Conservation (phyloP, 2,797 vertebrate genomes). For the Accipiter badius region DNA sequence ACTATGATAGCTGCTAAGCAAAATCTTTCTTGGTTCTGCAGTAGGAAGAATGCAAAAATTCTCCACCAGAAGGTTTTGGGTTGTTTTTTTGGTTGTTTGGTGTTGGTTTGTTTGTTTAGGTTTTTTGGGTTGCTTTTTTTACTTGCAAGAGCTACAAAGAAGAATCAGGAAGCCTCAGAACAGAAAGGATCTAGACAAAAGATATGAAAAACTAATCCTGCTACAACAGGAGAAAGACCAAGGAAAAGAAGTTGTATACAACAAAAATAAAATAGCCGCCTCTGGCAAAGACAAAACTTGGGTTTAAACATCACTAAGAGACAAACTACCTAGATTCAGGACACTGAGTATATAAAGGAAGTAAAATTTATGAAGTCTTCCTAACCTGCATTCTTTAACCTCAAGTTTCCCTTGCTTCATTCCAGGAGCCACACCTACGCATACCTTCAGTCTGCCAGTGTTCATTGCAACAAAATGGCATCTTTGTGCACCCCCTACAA, state of each 20-base stretch:
- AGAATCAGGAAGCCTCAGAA: not conserved
- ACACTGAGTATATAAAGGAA: not conserved
- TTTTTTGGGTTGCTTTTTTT: not conserved
- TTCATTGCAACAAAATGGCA: not conserved
- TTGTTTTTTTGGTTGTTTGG: not conserved
- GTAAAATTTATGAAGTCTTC: not conserved
- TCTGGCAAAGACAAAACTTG: not conserved
- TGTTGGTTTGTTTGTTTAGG: not conserved
- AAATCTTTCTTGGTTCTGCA: not conserved
- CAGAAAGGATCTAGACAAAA: not conserved
- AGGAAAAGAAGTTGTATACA: not conserved
- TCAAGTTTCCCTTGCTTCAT: not conserved
- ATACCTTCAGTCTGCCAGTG: accelerated
- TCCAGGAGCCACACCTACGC: not conserved
- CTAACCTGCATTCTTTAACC: not conserved
- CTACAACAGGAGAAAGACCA: not conserved
- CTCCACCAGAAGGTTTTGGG: not conserved
- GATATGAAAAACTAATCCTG: not conserved
- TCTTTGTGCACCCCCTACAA: not conserved
- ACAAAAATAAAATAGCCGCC: not conserved
- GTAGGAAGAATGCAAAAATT: not conserved
- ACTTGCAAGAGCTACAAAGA: not conserved
- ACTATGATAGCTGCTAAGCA: not conserved
- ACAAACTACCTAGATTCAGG: not conserved
- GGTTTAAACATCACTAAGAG: not conserved